phyloP scores from a whole-genome alignment of 2,113 vertebrate genomes.

The Micronycteris hirsuta region DNA sequence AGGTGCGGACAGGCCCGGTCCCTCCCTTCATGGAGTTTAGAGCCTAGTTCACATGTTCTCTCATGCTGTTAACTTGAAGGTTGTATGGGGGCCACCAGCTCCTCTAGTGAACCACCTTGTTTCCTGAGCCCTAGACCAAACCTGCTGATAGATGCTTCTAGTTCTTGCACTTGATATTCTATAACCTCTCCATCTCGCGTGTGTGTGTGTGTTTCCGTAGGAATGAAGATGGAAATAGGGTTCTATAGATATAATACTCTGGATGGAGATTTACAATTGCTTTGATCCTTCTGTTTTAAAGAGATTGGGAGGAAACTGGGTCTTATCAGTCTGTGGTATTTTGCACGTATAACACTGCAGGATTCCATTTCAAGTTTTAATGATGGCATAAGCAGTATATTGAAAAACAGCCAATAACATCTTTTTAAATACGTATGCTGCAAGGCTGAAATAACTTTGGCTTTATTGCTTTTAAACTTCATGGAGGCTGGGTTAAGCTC shows the following conservation, averaged over 20 bases:
- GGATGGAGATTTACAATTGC: background rate
- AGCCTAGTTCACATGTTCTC: background rate
- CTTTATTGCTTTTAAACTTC: constrained; percentile 72
- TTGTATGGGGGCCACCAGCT: background rate
- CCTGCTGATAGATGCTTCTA: background rate
- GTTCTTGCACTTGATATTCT: background rate
- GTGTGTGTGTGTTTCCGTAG: background rate
- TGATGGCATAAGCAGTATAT: background rate
- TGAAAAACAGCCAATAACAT: constrained; percentile 57
- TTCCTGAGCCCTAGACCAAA: background rate
- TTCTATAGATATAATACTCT: background rate
- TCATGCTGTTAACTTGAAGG: background rate
- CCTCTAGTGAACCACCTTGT: background rate
- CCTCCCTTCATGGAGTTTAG: background rate
- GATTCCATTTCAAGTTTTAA: constrained; percentile 52
- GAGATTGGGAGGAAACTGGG: background rate
- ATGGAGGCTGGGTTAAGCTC: constrained; percentile 62
- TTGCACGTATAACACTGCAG: background rate
- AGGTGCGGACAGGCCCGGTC: background rate
- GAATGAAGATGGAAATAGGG: background rate
- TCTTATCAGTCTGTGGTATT: background rate
- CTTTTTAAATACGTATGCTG: constrained; percentile 66
- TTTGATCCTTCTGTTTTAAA: constrained; percentile 18
- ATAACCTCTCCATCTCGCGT: background rate
- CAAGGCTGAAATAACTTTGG: constrained; percentile 60